Evolutionary conservation across 1,140 invertebrate species (phyloP).

Genomic region (Diabrotica undecimpunctata): DNA sequence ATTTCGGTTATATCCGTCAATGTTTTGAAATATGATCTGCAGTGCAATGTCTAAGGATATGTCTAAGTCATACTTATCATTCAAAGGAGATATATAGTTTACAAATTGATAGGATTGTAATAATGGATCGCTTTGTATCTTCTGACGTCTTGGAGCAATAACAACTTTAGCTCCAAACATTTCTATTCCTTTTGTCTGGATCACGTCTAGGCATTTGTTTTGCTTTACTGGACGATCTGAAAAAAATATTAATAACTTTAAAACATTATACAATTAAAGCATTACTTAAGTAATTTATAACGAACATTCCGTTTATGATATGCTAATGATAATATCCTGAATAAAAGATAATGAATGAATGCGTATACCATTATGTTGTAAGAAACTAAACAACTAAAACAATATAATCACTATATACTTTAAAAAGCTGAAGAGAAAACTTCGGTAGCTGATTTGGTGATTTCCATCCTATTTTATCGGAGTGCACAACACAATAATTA

Average conservation of each 20-base stretch:
- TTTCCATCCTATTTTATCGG: too few species aligned
- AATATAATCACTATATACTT: too few species aligned
- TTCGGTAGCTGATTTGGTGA: too few species aligned
- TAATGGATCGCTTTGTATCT: constrained; percentile 69
- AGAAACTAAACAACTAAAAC: too few species aligned
- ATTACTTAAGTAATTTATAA: not conserved
- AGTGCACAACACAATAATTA: too few species aligned
- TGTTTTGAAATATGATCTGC: constrained; percentile 55
- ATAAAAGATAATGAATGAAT: too few species aligned
- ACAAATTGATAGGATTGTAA: constrained; percentile 80
- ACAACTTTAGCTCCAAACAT: constrained; percentile 84
- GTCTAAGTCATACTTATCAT: constrained; percentile 57
- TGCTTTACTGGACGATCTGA: not conserved
- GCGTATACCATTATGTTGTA: too few species aligned
- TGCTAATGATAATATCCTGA: constrained; percentile 31
- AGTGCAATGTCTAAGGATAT: constrained; percentile 61
- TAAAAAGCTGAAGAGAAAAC: too few species aligned
- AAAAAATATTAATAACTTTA: not conserved
- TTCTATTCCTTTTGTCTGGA: constrained; percentile 82
- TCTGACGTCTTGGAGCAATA: constrained; percentile 74
- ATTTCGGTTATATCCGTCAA: not conserved
- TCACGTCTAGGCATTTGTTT: constrained; percentile 41
- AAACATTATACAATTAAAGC: too few species aligned
- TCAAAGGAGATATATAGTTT: constrained; percentile 60
- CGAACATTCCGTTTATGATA: too few species aligned